Base-by-base conservation (phyloP, 2,888 invertebrate genomes). In the Torymus auratus region DNA sequence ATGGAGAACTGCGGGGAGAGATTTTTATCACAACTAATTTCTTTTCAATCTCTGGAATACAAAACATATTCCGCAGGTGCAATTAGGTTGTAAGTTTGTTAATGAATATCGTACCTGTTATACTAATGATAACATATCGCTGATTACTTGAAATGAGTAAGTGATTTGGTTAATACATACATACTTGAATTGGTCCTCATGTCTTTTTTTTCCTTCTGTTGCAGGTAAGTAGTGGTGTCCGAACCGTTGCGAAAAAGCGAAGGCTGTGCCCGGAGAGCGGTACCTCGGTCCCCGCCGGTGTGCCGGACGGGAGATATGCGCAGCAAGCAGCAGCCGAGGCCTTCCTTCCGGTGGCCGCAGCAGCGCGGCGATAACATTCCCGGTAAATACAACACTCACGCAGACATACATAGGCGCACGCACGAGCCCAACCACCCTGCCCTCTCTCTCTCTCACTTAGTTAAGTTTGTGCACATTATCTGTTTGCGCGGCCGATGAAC, bases 281-380 rank as follows among this genome's bases (percentile, higher is more conserved):
- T 55, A 56, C 28, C 62, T 90, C 91, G 91, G 89, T 52, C 17
- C 58, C 82, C 64, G 89, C 88, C 88, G 89, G 84, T 84, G 80
- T 64, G 69, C 86, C 88, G 88, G 93, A 93, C 86, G 87, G 89
- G 86, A 89, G 89, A 90, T 90, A 94, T 94, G 94, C 94, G 94
- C 92, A 94, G 94, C 91, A 94, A 94, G 92, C 94, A 94, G 92
- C 94, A 94, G 92, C 94, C 94, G 89, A 93, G 94, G 90, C 94
- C 94, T 85, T 94, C 94, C 88, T 94, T 94, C 91, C 93, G 94
- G 91, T 94, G 94, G 94, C 93, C 93, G 89, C 91, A 91, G 86
- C 93, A 92, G 91, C 91, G 93, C 88, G 93, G 93, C 91, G 94
- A 94, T 92, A 94, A 93, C 92, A 93, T 89, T 87, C 90, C 90